Conservation (phyloP, 2,888 invertebrate genomes). For the Cheilosia vulpina region DNA sequence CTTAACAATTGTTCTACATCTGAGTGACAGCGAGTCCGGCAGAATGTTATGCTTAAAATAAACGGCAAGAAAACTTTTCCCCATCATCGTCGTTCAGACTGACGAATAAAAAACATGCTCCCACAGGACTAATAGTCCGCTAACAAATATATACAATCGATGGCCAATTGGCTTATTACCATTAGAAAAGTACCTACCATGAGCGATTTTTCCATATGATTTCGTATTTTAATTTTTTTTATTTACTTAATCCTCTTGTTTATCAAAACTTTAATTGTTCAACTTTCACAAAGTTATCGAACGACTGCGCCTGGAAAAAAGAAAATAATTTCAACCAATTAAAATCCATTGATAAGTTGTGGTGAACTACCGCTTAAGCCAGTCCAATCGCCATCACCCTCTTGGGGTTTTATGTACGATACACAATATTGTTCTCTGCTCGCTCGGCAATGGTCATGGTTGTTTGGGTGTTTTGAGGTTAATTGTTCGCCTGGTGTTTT, state of each 20-base stretch:
- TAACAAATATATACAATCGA: no score
- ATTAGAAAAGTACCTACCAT: background rate
- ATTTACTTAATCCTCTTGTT: conserved; percentile 2
- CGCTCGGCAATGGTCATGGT: conserved; percentile 41
- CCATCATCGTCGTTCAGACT: no score
- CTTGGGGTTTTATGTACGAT: conserved; percentile 30
- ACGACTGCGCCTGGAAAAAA: conserved; percentile 46
- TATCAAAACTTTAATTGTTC: conserved; percentile 11
- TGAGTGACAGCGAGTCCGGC: no score
- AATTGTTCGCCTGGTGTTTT: conserved; percentile 55
- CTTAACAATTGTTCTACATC: no score
- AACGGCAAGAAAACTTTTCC: no score
- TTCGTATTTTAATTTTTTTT: background rate
- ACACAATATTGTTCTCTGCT: conserved; percentile 1
- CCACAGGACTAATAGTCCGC: no score
- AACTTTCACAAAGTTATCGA: conserved; percentile 38
- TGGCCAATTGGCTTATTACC: no score
- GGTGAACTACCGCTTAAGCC: conserved; percentile 37
- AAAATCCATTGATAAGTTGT: conserved; percentile 62
- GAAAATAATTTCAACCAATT: conserved; percentile 56
- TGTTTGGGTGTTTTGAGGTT: conserved; percentile 46
- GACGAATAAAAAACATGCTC: no score
- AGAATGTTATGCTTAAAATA: no score
- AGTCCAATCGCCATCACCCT: conserved; percentile 25
- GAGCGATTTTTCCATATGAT: conserved; percentile 16